Evolutionary conservation across 2,888 invertebrate species (phyloP).

Genomic region (Meganola albula): DNA sequence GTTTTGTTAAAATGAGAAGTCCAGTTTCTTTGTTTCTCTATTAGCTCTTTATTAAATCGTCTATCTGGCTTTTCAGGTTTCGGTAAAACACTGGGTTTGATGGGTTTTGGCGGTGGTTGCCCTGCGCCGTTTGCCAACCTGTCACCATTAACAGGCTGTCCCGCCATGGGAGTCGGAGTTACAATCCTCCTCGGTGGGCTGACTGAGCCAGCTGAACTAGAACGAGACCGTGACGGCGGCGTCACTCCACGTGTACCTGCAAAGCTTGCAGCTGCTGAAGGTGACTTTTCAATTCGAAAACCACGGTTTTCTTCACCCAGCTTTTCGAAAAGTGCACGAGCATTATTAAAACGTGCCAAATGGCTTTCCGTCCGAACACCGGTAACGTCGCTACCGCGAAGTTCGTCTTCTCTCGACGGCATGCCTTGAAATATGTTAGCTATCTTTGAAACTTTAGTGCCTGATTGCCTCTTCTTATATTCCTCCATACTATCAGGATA

Average conservation of each 20-base stretch:
- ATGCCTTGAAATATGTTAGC: slow-evolving; percentile 92
- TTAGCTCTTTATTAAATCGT: slow-evolving; percentile 89
- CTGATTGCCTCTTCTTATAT: slow-evolving; percentile 80
- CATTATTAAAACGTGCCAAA: slow-evolving; percentile 93
- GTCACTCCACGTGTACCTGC: slow-evolving; percentile 75
- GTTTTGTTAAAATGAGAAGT: slow-evolving; percentile 92
- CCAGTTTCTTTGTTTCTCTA: slow-evolving; percentile 95
- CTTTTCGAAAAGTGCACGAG: slow-evolving; percentile 93
- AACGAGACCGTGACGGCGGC: slow-evolving; percentile 78
- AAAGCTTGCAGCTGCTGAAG: slow-evolving; percentile 73
- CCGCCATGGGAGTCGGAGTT: slow-evolving; percentile 68
- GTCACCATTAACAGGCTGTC: slow-evolving; percentile 58
- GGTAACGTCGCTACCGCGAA: slow-evolving; percentile 79
- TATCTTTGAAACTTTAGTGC: slow-evolving; percentile 93
- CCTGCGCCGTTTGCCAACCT: slow-evolving; percentile 64
- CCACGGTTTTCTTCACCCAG: slow-evolving; percentile 86
- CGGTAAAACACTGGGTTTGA: slow-evolving; percentile 77
- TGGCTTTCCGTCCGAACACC: slow-evolving; percentile 93
- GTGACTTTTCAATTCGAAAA: slow-evolving; percentile 78
- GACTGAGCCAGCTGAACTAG: slow-evolving; percentile 82
- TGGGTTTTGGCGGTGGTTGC: slow-evolving; percentile 67
- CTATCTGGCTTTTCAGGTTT: slow-evolving; percentile 91
- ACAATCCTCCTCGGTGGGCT: slow-evolving; percentile 76
- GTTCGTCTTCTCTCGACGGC: slow-evolving; percentile 76
- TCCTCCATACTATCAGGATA: slow-evolving; percentile 81